Evolutionary conservation across 2,888 invertebrate genomes (phyloP).

Genomic region (Aproaerema taeniolella): DNA sequence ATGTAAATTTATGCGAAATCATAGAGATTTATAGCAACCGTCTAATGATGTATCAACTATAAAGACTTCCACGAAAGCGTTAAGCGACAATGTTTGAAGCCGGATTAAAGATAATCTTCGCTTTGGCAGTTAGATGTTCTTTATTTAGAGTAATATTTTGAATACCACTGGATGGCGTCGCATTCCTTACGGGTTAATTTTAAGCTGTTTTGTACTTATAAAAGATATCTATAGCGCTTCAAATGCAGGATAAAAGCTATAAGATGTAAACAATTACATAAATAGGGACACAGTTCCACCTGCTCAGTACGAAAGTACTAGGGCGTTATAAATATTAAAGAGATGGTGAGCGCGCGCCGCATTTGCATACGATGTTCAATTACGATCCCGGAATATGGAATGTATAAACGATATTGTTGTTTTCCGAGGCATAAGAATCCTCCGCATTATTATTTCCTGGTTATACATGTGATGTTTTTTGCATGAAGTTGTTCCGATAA

Average conservation of each 20-base stretch:
- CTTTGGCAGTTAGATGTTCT: conserved; percentile 19
- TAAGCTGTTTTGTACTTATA: too few species aligned
- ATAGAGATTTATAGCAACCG: conserved; percentile 47
- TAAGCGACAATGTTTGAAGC: conserved; percentile 31
- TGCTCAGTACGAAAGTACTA: conserved; percentile 49
- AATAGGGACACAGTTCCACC: conserved; percentile 44
- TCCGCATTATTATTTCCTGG: conserved; percentile 36
- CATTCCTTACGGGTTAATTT: conserved; percentile 10
- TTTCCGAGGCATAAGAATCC: conserved; percentile 33
- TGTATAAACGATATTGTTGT: conserved; percentile 54
- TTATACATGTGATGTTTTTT: conserved; percentile 25
- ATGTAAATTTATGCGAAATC: conserved; percentile 63
- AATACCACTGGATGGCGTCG: conserved; percentile 6
- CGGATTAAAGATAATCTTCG: conserved; percentile 28
- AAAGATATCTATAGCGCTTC: too few species aligned
- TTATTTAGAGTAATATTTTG: conserved; percentile 12
- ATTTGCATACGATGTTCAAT: conserved; percentile 71
- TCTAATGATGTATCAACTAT: conserved; percentile 46
- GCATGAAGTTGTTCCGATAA: conserved; percentile 7
- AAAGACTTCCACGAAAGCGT: conserved; percentile 39
- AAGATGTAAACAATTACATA: conserved; percentile 38
- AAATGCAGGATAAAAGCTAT: conserved; percentile 9
- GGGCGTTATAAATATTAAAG: conserved; percentile 61
- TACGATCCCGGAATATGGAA: conserved; percentile 62
- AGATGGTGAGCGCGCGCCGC: conserved; percentile 54